A percentile compares a stretch with the other conserved stretches of the same genome.
These are phyloP conservation scores for Steatornis caripensis DNA, from an alignment of 2,113 vertebrate genomes.

Conservation along the genomic window DNA sequence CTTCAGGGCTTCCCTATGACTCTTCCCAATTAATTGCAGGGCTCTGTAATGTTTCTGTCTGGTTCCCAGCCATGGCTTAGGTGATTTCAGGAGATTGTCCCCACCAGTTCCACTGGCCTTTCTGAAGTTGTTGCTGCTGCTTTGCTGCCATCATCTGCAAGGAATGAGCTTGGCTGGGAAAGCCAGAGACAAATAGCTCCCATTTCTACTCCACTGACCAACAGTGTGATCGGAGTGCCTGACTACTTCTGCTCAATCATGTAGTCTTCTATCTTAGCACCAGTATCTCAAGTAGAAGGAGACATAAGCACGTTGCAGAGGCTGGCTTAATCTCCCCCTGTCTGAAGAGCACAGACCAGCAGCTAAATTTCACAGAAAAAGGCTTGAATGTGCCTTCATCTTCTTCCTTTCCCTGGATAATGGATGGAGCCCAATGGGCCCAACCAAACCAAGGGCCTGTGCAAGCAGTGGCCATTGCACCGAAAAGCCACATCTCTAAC, in stretches of 20 bases:
- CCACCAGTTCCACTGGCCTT: neutral
- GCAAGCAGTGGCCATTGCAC: rapidly evolving
- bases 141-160: neutral
- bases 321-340: neutral
- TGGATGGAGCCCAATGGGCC: neutral
- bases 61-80: neutral
- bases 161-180: neutral
- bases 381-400: neutral
- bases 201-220: neutral
- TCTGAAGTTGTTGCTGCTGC: neutral
- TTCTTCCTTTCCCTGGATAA: neutral
- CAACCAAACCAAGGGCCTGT: neutral
- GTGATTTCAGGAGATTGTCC: neutral
- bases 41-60: neutral
- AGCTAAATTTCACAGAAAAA: neutral
- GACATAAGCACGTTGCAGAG: neutral
- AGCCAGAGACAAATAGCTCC: neutral
- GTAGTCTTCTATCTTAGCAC: neutral
- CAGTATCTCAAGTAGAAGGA: neutral
- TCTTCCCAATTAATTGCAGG: neutral
- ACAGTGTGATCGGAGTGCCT: neutral
- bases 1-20: neutral
- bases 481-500: neutral
- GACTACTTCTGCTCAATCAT: neutral
- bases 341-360: neutral